A percentile compares a stretch with the other conserved stretches of the same genome.
phyloP scores from a whole-genome alignment of 2,797 vertebrate genomes.

The Pogonophryne albipinna region DNA sequence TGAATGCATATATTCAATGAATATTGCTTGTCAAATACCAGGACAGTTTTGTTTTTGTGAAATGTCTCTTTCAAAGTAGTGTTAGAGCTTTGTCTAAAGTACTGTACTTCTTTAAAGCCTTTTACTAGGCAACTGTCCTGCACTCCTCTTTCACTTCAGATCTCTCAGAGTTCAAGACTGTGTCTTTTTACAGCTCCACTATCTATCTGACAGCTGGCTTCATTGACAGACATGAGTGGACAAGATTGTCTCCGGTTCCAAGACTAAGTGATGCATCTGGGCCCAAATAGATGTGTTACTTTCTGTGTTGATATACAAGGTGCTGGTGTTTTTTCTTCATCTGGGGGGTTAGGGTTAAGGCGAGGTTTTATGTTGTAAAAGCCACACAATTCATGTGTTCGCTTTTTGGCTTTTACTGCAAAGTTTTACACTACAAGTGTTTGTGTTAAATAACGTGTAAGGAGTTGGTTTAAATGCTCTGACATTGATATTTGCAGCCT shows the following conservation, averaged over 20 bases:
- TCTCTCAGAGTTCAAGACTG: slow-evolving; percentile 37
- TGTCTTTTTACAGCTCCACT: slow-evolving; percentile 67
- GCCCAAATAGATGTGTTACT: slow-evolving; percentile 12
- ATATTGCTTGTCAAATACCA: background rate
- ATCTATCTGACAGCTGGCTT: slow-evolving; percentile 66
- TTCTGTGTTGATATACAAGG: background rate
- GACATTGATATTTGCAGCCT: slow-evolving; percentile 16
- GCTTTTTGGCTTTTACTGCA: background rate
- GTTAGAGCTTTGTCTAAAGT: background rate
- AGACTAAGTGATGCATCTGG: slow-evolving; percentile 12
- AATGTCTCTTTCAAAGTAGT: background rate
- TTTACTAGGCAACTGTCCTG: slow-evolving; percentile 2
- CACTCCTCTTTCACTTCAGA: slow-evolving; percentile 28
- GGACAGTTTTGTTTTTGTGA: background rate
- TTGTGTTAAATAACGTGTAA: background rate
- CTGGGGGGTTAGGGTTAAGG: background rate
- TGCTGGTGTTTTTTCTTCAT: background rate
- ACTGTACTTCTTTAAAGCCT: slow-evolving; percentile 1
- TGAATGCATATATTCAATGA: background rate
- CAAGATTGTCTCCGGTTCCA: slow-evolving; percentile 49
- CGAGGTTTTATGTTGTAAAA: background rate
- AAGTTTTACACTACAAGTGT: background rate
- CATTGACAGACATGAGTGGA: slow-evolving; percentile 71
- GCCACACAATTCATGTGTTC: background rate
- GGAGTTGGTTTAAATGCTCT: background rate